Evolutionary conservation across 1,140 invertebrate genomes (phyloP).

Genomic region (Arctopsyche grandis): DNA sequence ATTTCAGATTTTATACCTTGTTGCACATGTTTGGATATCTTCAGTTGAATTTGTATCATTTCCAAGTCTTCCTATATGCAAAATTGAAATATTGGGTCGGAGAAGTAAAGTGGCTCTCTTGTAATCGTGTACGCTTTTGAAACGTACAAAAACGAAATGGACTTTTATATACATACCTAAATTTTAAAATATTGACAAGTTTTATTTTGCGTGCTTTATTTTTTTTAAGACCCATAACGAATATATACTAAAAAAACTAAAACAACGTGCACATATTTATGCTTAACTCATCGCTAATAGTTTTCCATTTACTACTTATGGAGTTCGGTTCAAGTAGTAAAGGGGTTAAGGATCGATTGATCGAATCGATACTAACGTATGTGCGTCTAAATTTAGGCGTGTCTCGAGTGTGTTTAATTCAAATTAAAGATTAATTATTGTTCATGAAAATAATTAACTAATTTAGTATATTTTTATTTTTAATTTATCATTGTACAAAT

Average conservation of each 20-base stretch:
- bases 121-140: background rate
- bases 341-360: too few species aligned
- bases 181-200: background rate
- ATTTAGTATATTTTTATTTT: too few species aligned
- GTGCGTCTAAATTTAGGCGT: too few species aligned
- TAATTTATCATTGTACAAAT: too few species aligned
- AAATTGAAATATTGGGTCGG: slow-evolving; percentile 1
- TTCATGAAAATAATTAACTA: too few species aligned
- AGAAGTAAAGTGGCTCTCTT: background rate
- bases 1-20: background rate
- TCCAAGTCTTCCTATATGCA: background rate
- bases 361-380: too few species aligned
- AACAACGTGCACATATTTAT: background rate
- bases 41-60: background rate
- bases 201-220: too few species aligned
- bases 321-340: too few species aligned
- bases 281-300: background rate
- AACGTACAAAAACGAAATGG: background rate
- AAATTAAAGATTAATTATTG: too few species aligned
- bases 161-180: background rate
- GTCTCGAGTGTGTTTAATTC: too few species aligned
- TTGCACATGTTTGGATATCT: background rate
- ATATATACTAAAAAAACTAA: background rate
- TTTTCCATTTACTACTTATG: background rate
- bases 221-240: background rate